phyloP scores from a whole-genome alignment of 2,888 invertebrate genomes.

The Caenorhabditis uteleia region DNA sequence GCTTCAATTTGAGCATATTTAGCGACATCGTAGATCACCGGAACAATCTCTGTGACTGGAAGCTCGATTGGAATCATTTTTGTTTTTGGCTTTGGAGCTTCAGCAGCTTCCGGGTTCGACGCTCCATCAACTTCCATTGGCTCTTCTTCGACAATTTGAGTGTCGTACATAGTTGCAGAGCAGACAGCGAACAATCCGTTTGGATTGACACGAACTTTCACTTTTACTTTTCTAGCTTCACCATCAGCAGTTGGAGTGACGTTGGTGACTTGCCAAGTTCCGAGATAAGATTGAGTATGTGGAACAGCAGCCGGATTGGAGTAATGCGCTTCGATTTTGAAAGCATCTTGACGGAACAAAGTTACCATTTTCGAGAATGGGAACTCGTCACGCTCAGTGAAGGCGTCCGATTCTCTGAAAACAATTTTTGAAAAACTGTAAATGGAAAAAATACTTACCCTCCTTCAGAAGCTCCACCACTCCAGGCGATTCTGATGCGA shows the following conservation, averaged over 20 bases:
- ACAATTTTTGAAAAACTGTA: neutral
- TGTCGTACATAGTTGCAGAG: constrained; percentile 79
- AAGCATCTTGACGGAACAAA: constrained; percentile 87
- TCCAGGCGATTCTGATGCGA: constrained; percentile 76
- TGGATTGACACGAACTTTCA: constrained; percentile 88
- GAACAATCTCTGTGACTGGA: constrained; percentile 81
- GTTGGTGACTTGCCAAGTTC: constrained; percentile 71
- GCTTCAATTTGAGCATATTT: constrained; percentile 83
- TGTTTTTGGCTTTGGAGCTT: constrained; percentile 76
- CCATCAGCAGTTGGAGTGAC: constrained; percentile 85
- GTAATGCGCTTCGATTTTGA: constrained; percentile 86
- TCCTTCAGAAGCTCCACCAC: constrained; percentile 74
- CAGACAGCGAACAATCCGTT: constrained; percentile 89
- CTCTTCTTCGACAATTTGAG: constrained; percentile 58
- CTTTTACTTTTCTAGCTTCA: constrained; percentile 84
- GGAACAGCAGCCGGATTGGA: constrained; percentile 76
- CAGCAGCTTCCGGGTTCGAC: neutral
- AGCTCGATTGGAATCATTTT: constrained; percentile 86
- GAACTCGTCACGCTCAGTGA: constrained; percentile 83
- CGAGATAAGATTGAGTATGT: constrained; percentile 76
- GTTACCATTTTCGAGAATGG: constrained; percentile 94
- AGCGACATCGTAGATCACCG: constrained; percentile 77
- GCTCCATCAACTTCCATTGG: constrained; percentile 44
- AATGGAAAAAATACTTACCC: constrained; percentile 71
- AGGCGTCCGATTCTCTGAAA: constrained; percentile 86